Percentiles rank a stretch among this genome's conserved stretches.
phyloP scores from a whole-genome alignment of 2,888 invertebrate genomes.

The Tribolium freemani region DNA sequence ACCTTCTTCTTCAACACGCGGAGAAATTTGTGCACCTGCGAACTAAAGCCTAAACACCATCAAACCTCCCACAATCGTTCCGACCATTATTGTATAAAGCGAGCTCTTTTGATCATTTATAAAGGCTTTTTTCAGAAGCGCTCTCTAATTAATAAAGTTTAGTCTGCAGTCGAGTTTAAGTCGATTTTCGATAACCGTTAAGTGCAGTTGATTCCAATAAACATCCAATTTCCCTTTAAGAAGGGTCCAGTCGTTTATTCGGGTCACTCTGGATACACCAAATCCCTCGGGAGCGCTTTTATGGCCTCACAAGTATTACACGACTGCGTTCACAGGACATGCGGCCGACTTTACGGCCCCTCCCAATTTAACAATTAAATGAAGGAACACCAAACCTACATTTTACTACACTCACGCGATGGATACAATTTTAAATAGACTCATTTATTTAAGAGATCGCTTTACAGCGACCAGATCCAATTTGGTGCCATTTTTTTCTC shows the following conservation, averaged over 20 bases:
- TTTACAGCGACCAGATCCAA: not conserved
- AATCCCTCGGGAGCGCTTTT: conserved; percentile 50
- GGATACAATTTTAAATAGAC: conserved; percentile 7
- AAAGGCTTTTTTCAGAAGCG: conserved; percentile 14
- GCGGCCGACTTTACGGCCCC: conserved; percentile 47
- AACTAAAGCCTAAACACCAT: not conserved
- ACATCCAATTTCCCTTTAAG: conserved; percentile 49
- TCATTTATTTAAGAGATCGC: not conserved
- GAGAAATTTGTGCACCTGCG: conserved; percentile 20
- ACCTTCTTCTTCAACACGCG: conserved; percentile 8
- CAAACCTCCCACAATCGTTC: conserved; percentile 11
- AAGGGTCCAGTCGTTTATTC: conserved; percentile 49
- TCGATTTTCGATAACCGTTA: conserved; percentile 41
- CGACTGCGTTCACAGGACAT: conserved; percentile 50
- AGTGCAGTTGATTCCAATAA: conserved; percentile 49
- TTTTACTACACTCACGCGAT: not conserved
- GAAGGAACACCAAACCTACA: conserved; percentile 13
- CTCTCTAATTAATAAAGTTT: conserved; percentile 38
- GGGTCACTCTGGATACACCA: conserved; percentile 48
- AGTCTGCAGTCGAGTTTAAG: conserved; percentile 27
- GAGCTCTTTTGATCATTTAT: conserved; percentile 23
- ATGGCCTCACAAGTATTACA: conserved; percentile 48
- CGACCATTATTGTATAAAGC: conserved; percentile 14
- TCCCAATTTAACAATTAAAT: conserved; percentile 45
- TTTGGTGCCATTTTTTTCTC: not conserved